A percentile compares a stretch with the other conserved stretches of the same genome.
Conservation (phyloP, 2,113 vertebrate genomes). For the Monopterus albus region DNA sequence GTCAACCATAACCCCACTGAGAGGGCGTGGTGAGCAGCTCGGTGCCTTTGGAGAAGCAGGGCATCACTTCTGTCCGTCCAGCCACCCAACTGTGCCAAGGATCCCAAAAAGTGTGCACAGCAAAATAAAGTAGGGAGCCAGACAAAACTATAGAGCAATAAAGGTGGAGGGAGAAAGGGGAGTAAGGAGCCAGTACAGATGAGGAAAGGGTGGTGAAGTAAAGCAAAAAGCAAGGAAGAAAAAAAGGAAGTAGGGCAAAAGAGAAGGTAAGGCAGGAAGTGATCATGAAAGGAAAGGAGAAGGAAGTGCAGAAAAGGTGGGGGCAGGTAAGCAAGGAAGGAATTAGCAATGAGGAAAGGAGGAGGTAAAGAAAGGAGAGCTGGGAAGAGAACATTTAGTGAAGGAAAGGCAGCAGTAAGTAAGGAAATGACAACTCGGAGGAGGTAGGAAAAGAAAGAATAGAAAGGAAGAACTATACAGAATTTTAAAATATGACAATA, state of each 20-base stretch:
- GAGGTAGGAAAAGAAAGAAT: too few species aligned
- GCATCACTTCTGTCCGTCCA: background rate
- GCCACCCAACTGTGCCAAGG: background rate
- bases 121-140: background rate
- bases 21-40: background rate
- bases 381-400: too few species aligned
- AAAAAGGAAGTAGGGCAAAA: background rate
- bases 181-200: background rate
- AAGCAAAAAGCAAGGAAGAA: background rate
- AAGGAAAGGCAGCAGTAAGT: too few species aligned
- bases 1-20: slow-evolving; percentile 29
- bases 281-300: background rate
- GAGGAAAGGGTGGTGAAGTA: background rate
- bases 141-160: too few species aligned
- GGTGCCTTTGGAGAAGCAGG: slow-evolving; percentile 57
- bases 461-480: too few species aligned
- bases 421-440: too few species aligned
- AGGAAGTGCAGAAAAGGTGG: background rate
- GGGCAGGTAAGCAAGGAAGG: background rate
- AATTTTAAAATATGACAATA: too few species aligned
- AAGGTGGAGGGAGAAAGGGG: too few species aligned
- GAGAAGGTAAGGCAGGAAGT: background rate
- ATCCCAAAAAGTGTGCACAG: background rate
- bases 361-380: too few species aligned
- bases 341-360: too few species aligned